These are phyloP conservation scores for Chrysolina americana DNA, from an alignment of 2,888 invertebrate species.

Conservation along the genomic window DNA sequence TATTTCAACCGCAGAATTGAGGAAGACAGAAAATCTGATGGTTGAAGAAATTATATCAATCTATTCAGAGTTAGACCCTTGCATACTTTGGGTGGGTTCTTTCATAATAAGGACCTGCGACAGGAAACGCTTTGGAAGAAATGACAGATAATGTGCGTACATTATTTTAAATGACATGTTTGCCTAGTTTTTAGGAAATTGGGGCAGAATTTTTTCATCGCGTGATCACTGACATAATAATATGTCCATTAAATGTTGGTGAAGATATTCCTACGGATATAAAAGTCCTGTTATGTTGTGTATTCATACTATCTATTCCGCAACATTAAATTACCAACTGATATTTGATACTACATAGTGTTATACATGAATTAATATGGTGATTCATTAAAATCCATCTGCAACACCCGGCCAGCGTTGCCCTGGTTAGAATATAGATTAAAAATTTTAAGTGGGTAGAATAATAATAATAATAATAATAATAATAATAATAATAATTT, in stretches of 20 bases:
- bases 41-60: conserved; percentile 18
- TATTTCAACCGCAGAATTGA: not conserved
- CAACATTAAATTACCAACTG: too few species aligned
- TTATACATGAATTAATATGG: too few species aligned
- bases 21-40: conserved; percentile 9
- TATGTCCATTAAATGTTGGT: conserved; percentile 45
- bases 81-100: conserved; percentile 46
- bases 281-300: not conserved
- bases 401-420: too few species aligned
- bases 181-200: conserved; percentile 42
- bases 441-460: too few species aligned
- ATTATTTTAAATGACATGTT: conserved; percentile 49
- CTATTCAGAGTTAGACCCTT: conserved; percentile 1
- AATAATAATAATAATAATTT: too few species aligned
- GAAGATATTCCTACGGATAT: not conserved
- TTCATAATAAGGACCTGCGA: conserved; percentile 44
- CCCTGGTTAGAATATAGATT: too few species aligned
- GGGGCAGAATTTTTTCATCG: conserved; percentile 47
- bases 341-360: too few species aligned
- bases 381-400: too few species aligned
- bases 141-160: conserved; percentile 56
- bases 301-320: too few species aligned
- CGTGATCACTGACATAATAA: conserved; percentile 46
- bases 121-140: conserved; percentile 57
- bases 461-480: too few species aligned